Conservation (phyloP, 92 coral and sea anemone species). For the Desmophyllum pertusum region DNA sequence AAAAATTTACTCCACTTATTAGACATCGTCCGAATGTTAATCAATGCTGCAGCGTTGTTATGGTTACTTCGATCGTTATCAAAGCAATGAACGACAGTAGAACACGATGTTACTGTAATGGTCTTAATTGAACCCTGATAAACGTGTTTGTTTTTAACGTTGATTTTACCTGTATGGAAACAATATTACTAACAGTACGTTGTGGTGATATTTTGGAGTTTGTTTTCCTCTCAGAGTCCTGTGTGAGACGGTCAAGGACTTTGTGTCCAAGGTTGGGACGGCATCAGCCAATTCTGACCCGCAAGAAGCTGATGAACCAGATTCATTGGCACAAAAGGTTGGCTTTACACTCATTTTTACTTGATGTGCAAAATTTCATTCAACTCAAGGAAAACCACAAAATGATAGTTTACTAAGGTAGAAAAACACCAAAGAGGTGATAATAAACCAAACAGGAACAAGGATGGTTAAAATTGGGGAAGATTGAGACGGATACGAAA, state of each 20-base stretch:
- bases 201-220: not conserved
- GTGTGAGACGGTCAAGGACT: constrained; percentile 97
- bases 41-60: too few species aligned
- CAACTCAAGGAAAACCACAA: not conserved
- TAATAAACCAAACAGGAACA: too few species aligned
- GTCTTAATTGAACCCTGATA: too few species aligned
- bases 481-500: too few species aligned
- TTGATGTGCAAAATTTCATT: too few species aligned
- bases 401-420: not conserved
- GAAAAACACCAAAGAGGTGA: not conserved
- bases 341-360: not conserved
- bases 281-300: constrained; percentile 89
- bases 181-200: not conserved
- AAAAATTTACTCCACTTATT: too few species aligned
- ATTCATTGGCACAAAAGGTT: constrained; percentile 83
- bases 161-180: not conserved
- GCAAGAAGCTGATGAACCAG: constrained; percentile 73
- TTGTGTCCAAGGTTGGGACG: constrained; percentile 94
- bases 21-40: too few species aligned
- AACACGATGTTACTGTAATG: too few species aligned
- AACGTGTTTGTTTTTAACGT: too few species aligned
- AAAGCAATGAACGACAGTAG: too few species aligned
- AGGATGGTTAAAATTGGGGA: too few species aligned
- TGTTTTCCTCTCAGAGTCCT: constrained; percentile 65
- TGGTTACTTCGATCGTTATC: too few species aligned